Evolutionary conservation across 2,888 invertebrate genomes (phyloP).

Genomic region (Apoda limacodes): DNA sequence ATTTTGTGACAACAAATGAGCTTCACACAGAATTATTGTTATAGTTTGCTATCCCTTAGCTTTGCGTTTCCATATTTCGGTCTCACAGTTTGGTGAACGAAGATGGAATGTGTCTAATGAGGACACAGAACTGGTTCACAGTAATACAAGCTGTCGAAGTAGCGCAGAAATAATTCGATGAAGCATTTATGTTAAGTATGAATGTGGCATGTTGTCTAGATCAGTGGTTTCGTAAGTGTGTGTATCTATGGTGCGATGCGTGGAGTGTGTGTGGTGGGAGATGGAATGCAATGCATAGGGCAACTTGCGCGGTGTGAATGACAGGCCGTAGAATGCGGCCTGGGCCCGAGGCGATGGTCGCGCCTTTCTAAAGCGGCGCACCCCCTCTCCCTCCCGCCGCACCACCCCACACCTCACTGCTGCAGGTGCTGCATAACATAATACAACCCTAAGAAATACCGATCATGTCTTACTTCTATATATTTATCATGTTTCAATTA

Average conservation of each 20-base stretch:
- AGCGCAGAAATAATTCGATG: conserved; percentile 57
- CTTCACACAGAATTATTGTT: conserved; percentile 68
- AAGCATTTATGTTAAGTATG: conserved; percentile 45
- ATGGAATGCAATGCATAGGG: conserved; percentile 69
- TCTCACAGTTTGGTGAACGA: conserved; percentile 41
- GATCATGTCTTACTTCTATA: conserved; percentile 63
- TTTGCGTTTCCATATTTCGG: conserved; percentile 42
- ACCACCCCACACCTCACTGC: conserved; percentile 34
- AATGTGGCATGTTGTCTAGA: conserved; percentile 40
- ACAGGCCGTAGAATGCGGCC: conserved; percentile 70
- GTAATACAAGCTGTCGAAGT: conserved; percentile 43
- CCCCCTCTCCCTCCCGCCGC: conserved; percentile 42
- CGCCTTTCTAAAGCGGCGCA: conserved; percentile 70
- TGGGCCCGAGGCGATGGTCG: conserved; percentile 68
- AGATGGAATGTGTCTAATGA: conserved; percentile 42
- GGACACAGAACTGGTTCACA: conserved; percentile 59
- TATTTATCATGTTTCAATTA: conserved; percentile 55
- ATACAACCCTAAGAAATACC: conserved; percentile 68
- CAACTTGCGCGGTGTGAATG: conserved; percentile 69
- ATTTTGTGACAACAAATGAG: conserved; percentile 71
- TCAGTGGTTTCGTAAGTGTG: conserved; percentile 36
- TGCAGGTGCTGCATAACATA: conserved; percentile 61
- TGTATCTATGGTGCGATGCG: conserved; percentile 42
- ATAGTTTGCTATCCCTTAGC: conserved; percentile 64
- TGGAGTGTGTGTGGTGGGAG: conserved; percentile 56